These are phyloP conservation scores for Heteromurus nitidus DNA, from an alignment of 2,888 invertebrate genomes.

Conservation along the genomic window DNA sequence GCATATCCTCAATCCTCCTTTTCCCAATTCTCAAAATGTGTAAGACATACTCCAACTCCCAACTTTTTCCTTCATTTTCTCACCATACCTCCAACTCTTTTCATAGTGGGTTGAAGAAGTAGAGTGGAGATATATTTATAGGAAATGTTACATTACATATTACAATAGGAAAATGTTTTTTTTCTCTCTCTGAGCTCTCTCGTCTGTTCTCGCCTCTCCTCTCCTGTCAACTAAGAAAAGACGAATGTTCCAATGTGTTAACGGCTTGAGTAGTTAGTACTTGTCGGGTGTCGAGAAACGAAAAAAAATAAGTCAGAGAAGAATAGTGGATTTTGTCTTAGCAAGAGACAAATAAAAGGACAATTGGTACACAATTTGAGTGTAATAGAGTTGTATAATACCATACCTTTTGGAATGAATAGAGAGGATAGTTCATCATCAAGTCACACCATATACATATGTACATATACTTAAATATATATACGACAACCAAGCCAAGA, in stretches of 20 bases:
- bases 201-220: too few species aligned
- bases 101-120: too few species aligned
- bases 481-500: too few species aligned
- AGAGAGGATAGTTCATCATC: background rate
- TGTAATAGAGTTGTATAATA: background rate
- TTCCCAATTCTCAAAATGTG: background rate
- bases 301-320: conserved; percentile 3
- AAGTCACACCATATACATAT: background rate
- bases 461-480: too few species aligned
- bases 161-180: too few species aligned
- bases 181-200: too few species aligned
- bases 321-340: conserved; percentile 32
- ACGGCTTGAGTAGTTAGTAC: conserved; percentile 33
- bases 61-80: background rate
- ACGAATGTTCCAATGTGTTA: conserved; percentile 38
- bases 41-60: background rate
- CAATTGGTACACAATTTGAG: conserved; percentile 14
- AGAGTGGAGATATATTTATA: background rate
- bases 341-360: conserved; percentile 28
- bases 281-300: conserved; percentile 35
- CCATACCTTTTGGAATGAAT: background rate
- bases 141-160: background rate
- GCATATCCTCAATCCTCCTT: background rate
- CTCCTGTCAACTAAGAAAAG: conserved; percentile 25
- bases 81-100: too few species aligned